These are phyloP conservation scores for Euphydryas editha DNA, from an alignment of 2,888 invertebrate genomes.

Conservation along the genomic window DNA sequence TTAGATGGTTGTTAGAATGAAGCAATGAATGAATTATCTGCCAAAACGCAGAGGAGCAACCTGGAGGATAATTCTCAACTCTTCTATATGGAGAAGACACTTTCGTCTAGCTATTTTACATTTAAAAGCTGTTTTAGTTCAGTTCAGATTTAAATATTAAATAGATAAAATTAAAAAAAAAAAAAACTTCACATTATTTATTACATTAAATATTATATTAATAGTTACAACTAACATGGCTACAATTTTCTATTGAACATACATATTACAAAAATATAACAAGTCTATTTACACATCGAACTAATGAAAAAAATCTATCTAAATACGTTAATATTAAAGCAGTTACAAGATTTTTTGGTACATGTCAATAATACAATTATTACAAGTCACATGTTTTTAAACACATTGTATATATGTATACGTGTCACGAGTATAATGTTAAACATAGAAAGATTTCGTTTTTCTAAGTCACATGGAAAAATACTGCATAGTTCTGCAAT, in stretches of 20 bases:
- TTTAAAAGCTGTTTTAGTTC: no score
- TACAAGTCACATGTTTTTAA: not conserved
- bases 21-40: no score
- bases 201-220: constrained; percentile 18
- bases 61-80: no score
- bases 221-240: constrained; percentile 34
- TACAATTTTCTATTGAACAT: constrained; percentile 29
- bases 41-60: no score
- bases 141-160: no score
- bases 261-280: constrained; percentile 37
- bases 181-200: not conserved
- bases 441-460: not conserved
- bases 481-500: constrained; percentile 9
- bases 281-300: constrained; percentile 16
- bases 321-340: constrained; percentile 11
- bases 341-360: constrained; percentile 7
- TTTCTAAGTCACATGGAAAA: not conserved
- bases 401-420: not conserved
- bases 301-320: constrained; percentile 12
- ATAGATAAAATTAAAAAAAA: no score
- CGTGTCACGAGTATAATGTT: no score
- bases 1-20: no score
- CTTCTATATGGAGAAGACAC: no score
- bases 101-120: no score
- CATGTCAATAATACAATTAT: constrained; percentile 6